These are phyloP conservation scores for Ranitomeya imitator DNA, from an alignment of 2,113 vertebrate genomes.

Conservation along the genomic window DNA sequence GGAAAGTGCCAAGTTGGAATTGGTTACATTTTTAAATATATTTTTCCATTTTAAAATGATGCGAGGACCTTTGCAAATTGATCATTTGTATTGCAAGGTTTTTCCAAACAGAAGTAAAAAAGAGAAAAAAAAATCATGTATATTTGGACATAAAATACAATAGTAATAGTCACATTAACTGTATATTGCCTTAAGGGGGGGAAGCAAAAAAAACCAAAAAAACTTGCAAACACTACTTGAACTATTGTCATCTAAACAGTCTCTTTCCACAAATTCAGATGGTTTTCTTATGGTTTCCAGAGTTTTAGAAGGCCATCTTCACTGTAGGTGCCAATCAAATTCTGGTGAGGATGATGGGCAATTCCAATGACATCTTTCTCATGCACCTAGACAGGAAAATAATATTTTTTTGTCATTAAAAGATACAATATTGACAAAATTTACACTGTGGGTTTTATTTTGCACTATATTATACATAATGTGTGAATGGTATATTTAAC, in stretches of 20 bases:
- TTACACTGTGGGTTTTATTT: background rate
- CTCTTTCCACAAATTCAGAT: background rate
- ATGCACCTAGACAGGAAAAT: slow-evolving; percentile 81
- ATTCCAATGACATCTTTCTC: slow-evolving; percentile 98
- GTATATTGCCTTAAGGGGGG: background rate
- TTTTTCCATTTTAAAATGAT: background rate
- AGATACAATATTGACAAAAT: background rate
- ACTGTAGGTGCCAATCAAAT: slow-evolving; percentile 93
- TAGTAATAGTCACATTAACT: background rate
- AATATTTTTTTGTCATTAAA: background rate
- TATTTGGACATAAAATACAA: background rate
- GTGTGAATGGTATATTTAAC: too few species aligned
- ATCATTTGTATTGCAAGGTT: background rate
- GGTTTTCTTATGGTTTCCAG: slow-evolving; percentile 74
- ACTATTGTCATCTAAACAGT: background rate
- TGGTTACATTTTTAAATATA: background rate
- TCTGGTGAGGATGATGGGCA: slow-evolving; percentile 97
- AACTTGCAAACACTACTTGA: background rate
- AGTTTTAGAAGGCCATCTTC: slow-evolving; percentile 91
- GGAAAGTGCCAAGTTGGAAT: background rate
- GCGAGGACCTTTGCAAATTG: background rate
- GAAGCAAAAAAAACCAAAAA: background rate
- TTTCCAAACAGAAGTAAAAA: background rate
- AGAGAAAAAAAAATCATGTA: background rate
- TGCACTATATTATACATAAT: too few species aligned